Base-by-base conservation (phyloP, 1,140 invertebrate genomes). In the Drosophila dunni region DNA sequence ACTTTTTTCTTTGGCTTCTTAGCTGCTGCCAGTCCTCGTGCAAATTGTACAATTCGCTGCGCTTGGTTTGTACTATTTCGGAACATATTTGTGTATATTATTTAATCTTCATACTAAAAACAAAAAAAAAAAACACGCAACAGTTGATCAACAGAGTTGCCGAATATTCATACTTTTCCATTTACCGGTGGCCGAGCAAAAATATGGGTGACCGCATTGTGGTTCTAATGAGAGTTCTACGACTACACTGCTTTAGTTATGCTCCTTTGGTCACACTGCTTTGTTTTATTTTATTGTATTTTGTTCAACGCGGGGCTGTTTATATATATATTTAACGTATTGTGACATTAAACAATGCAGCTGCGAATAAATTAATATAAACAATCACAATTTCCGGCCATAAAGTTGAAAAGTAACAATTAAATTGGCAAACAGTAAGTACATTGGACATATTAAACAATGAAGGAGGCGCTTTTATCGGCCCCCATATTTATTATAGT, bases 21-120 rank as follows among this genome's bases (percentile, higher is more conserved):
- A 15, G 50, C 20, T 17, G 65, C 44, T 7, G 68, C 53, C 42
- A 81, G 45, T 9, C 64, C 24, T 7, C 78, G 68, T 0, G 44
- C 33, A 13, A 78, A 29, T 15, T 75, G 57, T 3, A 48, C 17
- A 17, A 73, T 36, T 6, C 50, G 10, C 20, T 69, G 69, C 7
- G 50, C 58, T 71, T 75, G 77, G 36, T 36, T 75, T 40, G 71
- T 71, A 24, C 70, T 65, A 45, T 54, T 90, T 54, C 81, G 75
- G 46, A 89, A 66, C 85, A 89, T 90, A 33, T 34, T 84, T 70
- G 60, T 36, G 15, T 11, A 11, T 69, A 80, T 86, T 6, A 10
- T 20, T 40, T 56, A 56, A 38, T 17, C 10, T 29, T 64, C 42
- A 48, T 51, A 48, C 63, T 50, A 20, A 51, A 78, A 50, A 13